Base-by-base conservation (phyloP, 2,888 invertebrate genomes). In the Gymnocheta viridis region DNA sequence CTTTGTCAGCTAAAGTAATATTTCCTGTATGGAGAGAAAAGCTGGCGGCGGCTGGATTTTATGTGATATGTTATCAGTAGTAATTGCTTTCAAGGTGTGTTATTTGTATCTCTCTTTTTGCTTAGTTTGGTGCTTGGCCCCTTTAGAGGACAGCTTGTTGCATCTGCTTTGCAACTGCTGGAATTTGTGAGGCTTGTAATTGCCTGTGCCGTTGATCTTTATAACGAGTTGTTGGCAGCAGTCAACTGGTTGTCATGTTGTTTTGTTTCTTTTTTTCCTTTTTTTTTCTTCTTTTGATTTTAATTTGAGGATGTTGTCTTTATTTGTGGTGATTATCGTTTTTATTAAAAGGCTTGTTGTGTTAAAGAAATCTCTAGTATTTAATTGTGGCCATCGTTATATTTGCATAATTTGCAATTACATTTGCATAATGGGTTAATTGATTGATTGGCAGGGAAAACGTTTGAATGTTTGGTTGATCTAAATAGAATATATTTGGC, bases 31-130 rank as follows among this genome's bases (percentile, higher is more conserved):
- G 27, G 29, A 27, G 22, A 12, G 27, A 62, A 77, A 67, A 67
- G 9, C 67, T 44, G n/a, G n/a, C 54, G 38, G 67, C 81, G 81
- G 60, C 81, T 60, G 49, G 60, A 51, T 81, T 60, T 32, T 69
- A 74, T 27, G 67, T 74, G 81, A 74, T 69, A 38, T 74, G 74
- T 74, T 69, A 79, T 79, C 78, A 64, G 81, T 54, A 74, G 67
- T 81, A 74, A 67, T 74, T 74, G 67, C 60, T 62, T 62, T 58
- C 29, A 69, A 74, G 80, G 80, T 74, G 80, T 81, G 80, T 81
- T 80, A 60, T 66, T 73, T 73, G 73, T 73, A 38, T 64, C 58
- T 67, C 24, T 35, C 6, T 38, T 54, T 41, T n/a, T 51, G 22
- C 3, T 32, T 56, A 2, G 0, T 58, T 35, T 56, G n/a, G n/a